Base-by-base conservation (phyloP, 1,140 invertebrate genomes). In the Coenobita brevimanus region DNA sequence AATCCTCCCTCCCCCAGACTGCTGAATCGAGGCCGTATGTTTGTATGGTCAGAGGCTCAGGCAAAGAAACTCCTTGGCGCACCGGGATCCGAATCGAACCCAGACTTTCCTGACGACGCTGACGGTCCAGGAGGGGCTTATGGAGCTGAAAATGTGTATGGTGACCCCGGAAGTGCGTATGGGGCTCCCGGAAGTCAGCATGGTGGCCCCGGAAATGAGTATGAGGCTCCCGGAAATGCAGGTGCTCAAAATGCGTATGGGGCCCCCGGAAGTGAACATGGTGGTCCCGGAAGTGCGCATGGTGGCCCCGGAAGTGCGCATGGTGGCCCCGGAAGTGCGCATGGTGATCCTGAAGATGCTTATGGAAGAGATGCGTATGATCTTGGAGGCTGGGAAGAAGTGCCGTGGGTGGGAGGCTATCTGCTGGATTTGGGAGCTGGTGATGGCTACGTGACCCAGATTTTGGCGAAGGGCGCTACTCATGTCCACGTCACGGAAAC, bases 391-490 rank as follows among this genome's bases (percentile, higher is more conserved):
- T n/a, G n/a, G n/a, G n/a, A n/a, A n/a, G 90, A 92, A 92, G 93
- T 82, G 93, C 78, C 78, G 41, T 91, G 89, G 91, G 91, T 90
- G 80, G 90, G 89, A 38, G 90, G 91, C n/a, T 91, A 91, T 10
- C 90, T 98, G 54, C 93, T 98, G 75, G 97, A 98, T 93, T 93
- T 98, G 57, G 97, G 97, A 60, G 97, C 98, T 10, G 98, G 98
- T 1, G 97, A 99, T 93, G 98, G 98, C 4, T 95, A 95, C 88
- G 97, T 97, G 1, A 98, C 97, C 33, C 93, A 95, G 24, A 94
- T 95, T 75, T 95, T 98, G 91, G 94, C 95, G 0, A 92, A 94
- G 38, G 92, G 93, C 89, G 95, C 96, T 86, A 91, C 93, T 24
- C 92, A 94, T 27, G 94, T 96, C 36, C 97, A 96, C 92, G 96